Base-by-base conservation (phyloP, 1,140 invertebrate species). In the Holcopasites calliopsidis region DNA sequence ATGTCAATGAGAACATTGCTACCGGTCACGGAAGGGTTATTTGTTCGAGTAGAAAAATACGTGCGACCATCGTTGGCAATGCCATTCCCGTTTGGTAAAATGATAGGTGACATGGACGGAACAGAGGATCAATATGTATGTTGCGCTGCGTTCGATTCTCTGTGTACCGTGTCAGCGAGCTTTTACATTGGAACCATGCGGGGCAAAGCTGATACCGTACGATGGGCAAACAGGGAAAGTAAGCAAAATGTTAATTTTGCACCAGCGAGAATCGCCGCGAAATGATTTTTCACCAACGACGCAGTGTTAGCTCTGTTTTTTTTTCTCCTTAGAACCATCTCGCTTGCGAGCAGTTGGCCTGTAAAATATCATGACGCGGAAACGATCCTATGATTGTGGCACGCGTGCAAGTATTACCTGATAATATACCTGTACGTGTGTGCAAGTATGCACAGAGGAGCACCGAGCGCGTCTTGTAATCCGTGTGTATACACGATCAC, bases 341-440 rank as follows among this genome's bases (percentile, higher is more conserved):
- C 40, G 38, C 11, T 62, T n/a, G 40, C 49, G 31, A 65, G 54
- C 40, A 44, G n/a, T n/a, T 16, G 33, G 47, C 55, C 28, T 76
- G 73, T 76, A 69, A 80, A 80, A 76, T 64, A 58, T 50, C n/a
- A n/a, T n/a, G n/a, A n/a, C 50, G 57, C 11, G 11, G 54, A 69
- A 80, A 57, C 11, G 26, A 16, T 38, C 23, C 38, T 35, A 23
- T 13, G 31, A 70, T 23, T 35, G 21, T 50, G 8, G 35, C 13
- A 31, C 40, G 16, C 40, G 23, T 18, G n/a, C 26, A 8, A 11
- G 44, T 49, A 42, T 49, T 31, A n/a, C 28, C 10, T 23, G 13
- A 50, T 28, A 42, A 10, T 11, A 0, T 21, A 40, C 60, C 7
- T n/a, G 16, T 7, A 26, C 13, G n/a, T 38, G 33, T n/a, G 38